Base-by-base conservation (phyloP, 1,140 invertebrate genomes). In the Streblospio benedicti region DNA sequence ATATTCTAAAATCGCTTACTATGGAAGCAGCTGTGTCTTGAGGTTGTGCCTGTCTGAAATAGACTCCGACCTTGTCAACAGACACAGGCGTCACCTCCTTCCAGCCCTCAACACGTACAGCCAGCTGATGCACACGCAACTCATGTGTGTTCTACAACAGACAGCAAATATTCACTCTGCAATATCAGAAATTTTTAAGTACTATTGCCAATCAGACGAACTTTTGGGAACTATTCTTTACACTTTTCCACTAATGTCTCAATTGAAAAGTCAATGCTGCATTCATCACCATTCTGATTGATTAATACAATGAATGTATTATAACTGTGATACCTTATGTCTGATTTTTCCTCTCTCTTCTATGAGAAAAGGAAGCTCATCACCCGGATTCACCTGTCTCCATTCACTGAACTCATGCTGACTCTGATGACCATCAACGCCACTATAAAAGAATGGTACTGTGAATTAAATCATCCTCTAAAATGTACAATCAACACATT, bases 51-150 rank as follows among this genome's bases (percentile, higher is more conserved):
- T 90, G 83, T 55, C 94, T 79, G 74, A 97, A 98, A 76, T 90
- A 98, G 18, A 90, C 84, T 1, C 94, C 95, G 16, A 97, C 93
- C 78, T 89, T 88, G 78, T 98, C 94, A 1, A 99, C 87, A 2
- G 90, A 91, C 1, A 99, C 87, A 16, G 94, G 91, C 64, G 85
- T 83, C 56, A 91, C 84, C 35, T 88, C 80, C 52, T 85, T 83
- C 92, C 93, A 97, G 9, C 92, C 93, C 64, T 93, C 89, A 20
- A 97, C 85, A 57, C 87, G 81, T 12, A 97, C 86, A 16, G 85
- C 81, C 41, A 98, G 83, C 74, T 94, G 91, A 79, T 96, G 93
- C 65, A 88, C 83, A 69, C 82, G 80, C 41, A 87, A 77, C 59
- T 86, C 86, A 74, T 92, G 89, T 0, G 88, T 88, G 71, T 91